A percentile compares a stretch with the other conserved stretches of the same genome.
Evolutionary conservation across 2,113 vertebrate species (phyloP).

Genomic region (Phaetusa simplex): DNA sequence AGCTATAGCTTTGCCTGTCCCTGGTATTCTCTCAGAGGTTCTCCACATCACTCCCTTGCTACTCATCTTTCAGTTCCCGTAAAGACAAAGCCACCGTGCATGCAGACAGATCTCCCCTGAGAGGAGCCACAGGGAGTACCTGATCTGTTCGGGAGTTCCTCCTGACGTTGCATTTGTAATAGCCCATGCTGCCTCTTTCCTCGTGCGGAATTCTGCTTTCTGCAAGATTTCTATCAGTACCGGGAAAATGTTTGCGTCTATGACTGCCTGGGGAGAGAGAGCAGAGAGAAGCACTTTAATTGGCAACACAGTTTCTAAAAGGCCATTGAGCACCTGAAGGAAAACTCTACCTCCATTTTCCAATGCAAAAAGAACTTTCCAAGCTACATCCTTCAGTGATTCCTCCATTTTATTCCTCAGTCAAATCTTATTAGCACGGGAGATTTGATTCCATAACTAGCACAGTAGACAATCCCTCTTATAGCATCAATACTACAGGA

Average conservation of each 20-base stretch:
- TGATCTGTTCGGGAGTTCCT: conserved; percentile 95
- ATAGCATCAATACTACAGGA: neutral
- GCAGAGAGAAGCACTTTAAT: neutral
- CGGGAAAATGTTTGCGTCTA: conserved; percentile 97
- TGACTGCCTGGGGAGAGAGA: conserved; percentile 84
- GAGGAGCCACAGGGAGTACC: conserved; percentile 64
- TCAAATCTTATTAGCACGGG: rapidly evolving
- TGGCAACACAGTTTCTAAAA: neutral
- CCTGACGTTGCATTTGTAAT: conserved; percentile 98
- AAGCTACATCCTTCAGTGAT: neutral
- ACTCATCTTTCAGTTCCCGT: neutral
- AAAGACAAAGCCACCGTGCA: neutral
- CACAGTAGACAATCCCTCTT: neutral
- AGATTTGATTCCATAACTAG: neutral
- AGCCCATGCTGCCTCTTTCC: conserved; percentile 98
- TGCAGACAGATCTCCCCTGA: rapidly evolving
- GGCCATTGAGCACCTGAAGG: neutral
- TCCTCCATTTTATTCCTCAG: neutral
- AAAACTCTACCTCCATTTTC: neutral
- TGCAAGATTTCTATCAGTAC: conserved; percentile 97
- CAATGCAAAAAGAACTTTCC: neutral
- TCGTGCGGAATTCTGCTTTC: conserved; percentile 96
- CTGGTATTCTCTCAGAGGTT: rapidly evolving
- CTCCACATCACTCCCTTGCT: neutral
- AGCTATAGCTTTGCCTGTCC: neutral